These are phyloP conservation scores for Ptilonorhynchus violaceus DNA, from an alignment of 2,113 vertebrate species.

Conservation along the genomic window DNA sequence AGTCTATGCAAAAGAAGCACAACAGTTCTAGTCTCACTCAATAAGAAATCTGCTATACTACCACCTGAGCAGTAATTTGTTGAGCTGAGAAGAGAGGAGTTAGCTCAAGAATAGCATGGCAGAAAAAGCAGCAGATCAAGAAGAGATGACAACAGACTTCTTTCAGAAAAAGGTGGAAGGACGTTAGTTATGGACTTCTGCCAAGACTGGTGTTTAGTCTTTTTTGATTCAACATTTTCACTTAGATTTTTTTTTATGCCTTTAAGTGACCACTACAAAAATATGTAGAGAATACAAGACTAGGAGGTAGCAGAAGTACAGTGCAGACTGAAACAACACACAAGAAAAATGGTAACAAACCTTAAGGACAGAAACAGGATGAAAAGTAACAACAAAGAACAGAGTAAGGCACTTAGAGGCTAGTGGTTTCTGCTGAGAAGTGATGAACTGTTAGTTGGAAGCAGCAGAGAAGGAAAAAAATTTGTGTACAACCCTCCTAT, in stretches of 20 bases:
- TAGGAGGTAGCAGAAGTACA: neutral
- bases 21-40: neutral
- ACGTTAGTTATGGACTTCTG: neutral
- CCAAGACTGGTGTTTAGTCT: neutral
- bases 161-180: slow-evolving; percentile 33
- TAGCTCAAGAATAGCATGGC: neutral
- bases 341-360: neutral
- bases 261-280: neutral
- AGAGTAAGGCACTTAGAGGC: neutral
- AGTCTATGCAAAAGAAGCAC: neutral
- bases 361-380: neutral
- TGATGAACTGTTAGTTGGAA: neutral
- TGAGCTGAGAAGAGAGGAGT: neutral
- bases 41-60: neutral
- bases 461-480: neutral
- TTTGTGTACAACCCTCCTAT: neutral
- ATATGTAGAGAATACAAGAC: neutral
- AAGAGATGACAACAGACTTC: slow-evolving; percentile 4
- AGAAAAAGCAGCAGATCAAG: slow-evolving; percentile 1
- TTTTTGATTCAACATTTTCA: neutral
- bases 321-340: neutral
- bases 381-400: neutral
- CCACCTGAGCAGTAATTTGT: neutral
- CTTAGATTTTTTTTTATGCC: neutral
- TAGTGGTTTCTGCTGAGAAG: neutral